Percentiles rank a stretch among this genome's conserved stretches.
phyloP scores from a whole-genome alignment of 2,113 vertebrate genomes.

The Percina caprodes region DNA sequence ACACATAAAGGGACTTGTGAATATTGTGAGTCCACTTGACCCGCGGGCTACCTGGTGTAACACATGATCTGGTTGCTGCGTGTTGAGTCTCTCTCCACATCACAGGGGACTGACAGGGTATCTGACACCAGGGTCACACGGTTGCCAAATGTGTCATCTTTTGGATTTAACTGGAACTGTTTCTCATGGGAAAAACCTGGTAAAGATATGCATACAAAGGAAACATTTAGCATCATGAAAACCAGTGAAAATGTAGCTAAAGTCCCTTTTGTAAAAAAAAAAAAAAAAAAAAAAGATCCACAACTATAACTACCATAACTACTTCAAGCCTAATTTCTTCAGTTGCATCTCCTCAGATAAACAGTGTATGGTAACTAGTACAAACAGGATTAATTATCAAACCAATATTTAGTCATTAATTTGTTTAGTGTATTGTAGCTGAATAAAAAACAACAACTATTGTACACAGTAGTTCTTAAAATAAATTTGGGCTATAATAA shows the following conservation, averaged over 20 bases:
- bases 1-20: background rate
- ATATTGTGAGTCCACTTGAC: no score
- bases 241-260: no score
- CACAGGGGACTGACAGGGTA: conserved; percentile 84
- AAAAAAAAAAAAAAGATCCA: no score
- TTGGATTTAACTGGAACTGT: conserved; percentile 86
- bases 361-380: background rate
- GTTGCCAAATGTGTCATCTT: conserved; percentile 81
- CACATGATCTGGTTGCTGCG: conserved; percentile 86
- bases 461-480: background rate
- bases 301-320: background rate
- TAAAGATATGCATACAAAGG: background rate
- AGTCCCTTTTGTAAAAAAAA: background rate
- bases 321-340: background rate
- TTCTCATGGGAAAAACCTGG: conserved; percentile 87
- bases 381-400: background rate
- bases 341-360: background rate
- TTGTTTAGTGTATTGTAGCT: background rate
- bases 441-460: background rate
- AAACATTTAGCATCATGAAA: background rate
- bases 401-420: background rate
- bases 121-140: conserved; percentile 86
- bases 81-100: conserved; percentile 89
- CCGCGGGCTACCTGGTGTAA: conserved; percentile 85
- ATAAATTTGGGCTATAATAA: background rate